Evolutionary conservation across 1,140 invertebrate genomes (phyloP), one percentile per base, ranked within the genome.

Genomic region (Lasioglossum albipes): DNA sequence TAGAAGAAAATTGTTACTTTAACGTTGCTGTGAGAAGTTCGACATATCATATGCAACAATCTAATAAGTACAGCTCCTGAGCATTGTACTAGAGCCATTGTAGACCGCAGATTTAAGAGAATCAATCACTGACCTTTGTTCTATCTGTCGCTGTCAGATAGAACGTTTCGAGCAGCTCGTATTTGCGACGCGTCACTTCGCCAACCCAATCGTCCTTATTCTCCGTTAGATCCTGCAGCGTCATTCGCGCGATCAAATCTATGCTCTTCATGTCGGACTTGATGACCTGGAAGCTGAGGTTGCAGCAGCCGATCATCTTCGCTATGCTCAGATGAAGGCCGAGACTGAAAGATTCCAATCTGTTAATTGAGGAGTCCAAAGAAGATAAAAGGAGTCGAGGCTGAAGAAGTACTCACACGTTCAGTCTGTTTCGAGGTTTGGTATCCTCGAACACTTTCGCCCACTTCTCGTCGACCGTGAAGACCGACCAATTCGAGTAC

Each of bases 121-220:
- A 72, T 70, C 42, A 10, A 71, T 2, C 62, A 81, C 78, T 59
- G 72, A 90, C 90, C 89, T 92, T 93, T 42, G 87, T 57, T 20
- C 86, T 81, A 73, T 92, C 90, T 5, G 86, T 82, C 2, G 87
- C 82, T 1, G 91, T 92, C 4, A 91, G 79, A n/a, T 91, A 92
- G 84, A 93, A 92, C 36, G 91, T 83, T 77, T 92, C 88, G n/a
- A 92, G 74, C 57, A 93, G 65, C 18, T 93, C 81, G 10, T 75
- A 62, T 74, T 90, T 76, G 41, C 89, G 84, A 61, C 73, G 79
- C 7, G 87, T 87, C 31, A 91, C 81, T 42, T 92, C 83, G 0
- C 66, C 85, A n/a, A 92, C 91, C 91, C 89, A 93, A 16, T 64
- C 78, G 5, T 49, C 88, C 0, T 90, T 86, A 64, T 86, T 83